Base-by-base conservation (phyloP, 2,888 invertebrate species). In the Scelioninae gen. 1 region DNA sequence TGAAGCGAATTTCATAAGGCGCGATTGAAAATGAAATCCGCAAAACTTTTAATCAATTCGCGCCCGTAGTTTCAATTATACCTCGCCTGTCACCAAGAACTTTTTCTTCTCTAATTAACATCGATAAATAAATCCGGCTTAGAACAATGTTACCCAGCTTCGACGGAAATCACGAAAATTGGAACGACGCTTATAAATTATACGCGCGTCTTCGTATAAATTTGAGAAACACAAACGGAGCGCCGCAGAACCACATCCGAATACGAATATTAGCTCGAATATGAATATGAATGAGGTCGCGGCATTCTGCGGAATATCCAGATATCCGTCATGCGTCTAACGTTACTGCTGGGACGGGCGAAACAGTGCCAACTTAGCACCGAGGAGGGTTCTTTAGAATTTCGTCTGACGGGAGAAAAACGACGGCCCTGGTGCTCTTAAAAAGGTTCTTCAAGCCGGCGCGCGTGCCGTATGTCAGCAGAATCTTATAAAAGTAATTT, bases 291-390 rank as follows among this genome's bases (percentile, higher is more conserved):
- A 88, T 86, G 87, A 86, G 87, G 82, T 66, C 74, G 66, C 82
- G 84, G 84, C 82, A 80, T 86, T 77, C 83, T 80, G 81, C 84
- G 84, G 82, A 84, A 82, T 81, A 74, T 79, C 62, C 83, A 60
- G 76, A 80, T 85, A 86, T 88, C 84, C 85, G 87, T 88, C 89
- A 88, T 86, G 85, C 83, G 88, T 88, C 88, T 87, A 84, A 87
- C 85, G 84, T 85, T 86, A 86, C 85, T 76, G 29, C 38, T 63
- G 76, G 47, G 47, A 68, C 45, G 56, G 23, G 23, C 38, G 60
- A 76, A 45, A 62, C 65, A 74, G 7, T 11, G 15, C 74, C 51
- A 34, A 75, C 38, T 56, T 56, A 34, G 29, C 15, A 13, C 31
- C 13, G 43, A 34, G 29, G 29, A 72, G 51, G 53, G 53, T 55